phyloP scores from a whole-genome alignment of 2,113 vertebrate species.

The Panthera uncia region DNA sequence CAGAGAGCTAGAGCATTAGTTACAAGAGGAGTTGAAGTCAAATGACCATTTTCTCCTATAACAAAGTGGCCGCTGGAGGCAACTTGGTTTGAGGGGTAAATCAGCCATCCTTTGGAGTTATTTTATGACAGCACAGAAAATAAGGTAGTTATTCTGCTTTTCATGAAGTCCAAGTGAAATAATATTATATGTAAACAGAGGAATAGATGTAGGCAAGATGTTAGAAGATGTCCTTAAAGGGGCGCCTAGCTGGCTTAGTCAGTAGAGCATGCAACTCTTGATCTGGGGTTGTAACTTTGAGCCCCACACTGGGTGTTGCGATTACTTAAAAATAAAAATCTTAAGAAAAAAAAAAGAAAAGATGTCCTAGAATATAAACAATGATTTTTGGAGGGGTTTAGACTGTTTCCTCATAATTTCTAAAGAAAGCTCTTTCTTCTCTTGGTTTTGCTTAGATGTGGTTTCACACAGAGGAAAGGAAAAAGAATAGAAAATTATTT shows the following conservation, averaged over 20 bases:
- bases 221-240: background rate
- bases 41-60: background rate
- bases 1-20: background rate
- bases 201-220: background rate
- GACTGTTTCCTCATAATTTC: background rate
- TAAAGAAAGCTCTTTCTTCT: background rate
- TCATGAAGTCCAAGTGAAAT: background rate
- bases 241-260: background rate
- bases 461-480: background rate
- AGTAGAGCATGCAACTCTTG: background rate
- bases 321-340: background rate
- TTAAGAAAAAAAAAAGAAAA: background rate
- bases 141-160: background rate
- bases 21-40: background rate
- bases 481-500: constrained; percentile 13
- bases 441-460: background rate
- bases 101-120: background rate
- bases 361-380: background rate
- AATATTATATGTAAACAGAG: background rate
- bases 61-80: background rate
- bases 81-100: background rate
- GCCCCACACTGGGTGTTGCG: background rate
- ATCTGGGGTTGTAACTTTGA: background rate
- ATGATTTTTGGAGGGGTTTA: background rate
- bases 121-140: background rate